Evolutionary conservation across 2,113 vertebrate genomes (phyloP).

Genomic region (Notothenia rossii): DNA sequence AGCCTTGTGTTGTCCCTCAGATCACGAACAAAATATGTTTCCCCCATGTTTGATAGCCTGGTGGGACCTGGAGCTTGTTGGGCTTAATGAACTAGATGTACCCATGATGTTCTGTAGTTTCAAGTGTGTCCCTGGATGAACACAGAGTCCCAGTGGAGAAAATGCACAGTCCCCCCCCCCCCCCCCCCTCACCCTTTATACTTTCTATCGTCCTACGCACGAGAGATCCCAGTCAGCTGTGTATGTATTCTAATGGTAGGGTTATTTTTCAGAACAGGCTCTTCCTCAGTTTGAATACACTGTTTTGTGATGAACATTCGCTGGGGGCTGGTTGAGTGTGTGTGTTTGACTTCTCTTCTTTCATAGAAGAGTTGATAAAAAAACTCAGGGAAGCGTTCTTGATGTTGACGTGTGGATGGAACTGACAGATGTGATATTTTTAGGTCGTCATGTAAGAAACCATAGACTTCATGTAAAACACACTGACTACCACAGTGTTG

Average conservation of each 20-base stretch:
- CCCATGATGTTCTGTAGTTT: slow-evolving; percentile 54
- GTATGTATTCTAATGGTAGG: slow-evolving; percentile 51
- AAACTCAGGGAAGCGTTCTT: slow-evolving; percentile 4
- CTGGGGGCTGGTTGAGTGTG: slow-evolving; percentile 19
- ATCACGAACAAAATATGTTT: slow-evolving; percentile 24
- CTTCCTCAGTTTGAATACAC: slow-evolving; percentile 44
- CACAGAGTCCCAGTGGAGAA: slow-evolving; percentile 60
- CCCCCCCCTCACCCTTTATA: not conserved
- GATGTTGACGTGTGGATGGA: slow-evolving; percentile 20
- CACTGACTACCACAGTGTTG: not conserved
- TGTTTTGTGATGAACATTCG: slow-evolving; percentile 50
- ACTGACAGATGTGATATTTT: not conserved
- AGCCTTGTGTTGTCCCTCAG: slow-evolving; percentile 9
- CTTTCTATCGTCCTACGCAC: slow-evolving; percentile 63
- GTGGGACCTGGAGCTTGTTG: slow-evolving; percentile 36
- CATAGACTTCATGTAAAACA: not conserved
- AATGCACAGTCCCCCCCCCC: slow-evolving; percentile 22
- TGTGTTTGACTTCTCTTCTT: slow-evolving; percentile 15
- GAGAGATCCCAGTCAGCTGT: slow-evolving; percentile 71
- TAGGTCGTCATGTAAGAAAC: not conserved
- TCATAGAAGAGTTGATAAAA: slow-evolving; percentile 18
- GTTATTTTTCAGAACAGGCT: slow-evolving; percentile 47
- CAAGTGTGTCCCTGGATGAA: slow-evolving; percentile 62
- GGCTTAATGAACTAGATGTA: slow-evolving; percentile 52
- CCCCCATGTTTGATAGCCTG: not conserved